Evolutionary conservation across 2,113 vertebrate genomes (phyloP), one percentile per base, ranked within the genome.

Genomic region (Callopanchax toddi): DNA sequence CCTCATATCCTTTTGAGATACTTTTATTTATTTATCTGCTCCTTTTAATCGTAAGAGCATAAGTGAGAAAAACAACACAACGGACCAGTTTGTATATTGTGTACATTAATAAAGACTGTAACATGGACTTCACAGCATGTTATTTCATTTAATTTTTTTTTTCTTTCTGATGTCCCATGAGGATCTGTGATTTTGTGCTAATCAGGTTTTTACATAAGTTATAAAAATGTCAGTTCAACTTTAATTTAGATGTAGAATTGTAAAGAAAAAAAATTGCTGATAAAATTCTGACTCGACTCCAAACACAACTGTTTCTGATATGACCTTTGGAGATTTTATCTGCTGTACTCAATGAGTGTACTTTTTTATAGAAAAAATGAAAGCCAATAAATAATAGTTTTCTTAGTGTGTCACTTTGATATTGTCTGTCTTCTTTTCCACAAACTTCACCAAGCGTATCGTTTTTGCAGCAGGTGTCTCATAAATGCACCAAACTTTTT

Each of bases 301-400:
- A 91, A 89, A 94, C 91, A 89, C 89, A 92, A 88, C 93, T 92
- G 91, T 96, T 96, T 97, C 86, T 91, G 90, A 93, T 77, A 93
- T 91, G 91, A 93, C 87, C 93, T 97, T 96, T 97, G 94, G 90
- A 93, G 91, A 88, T 98, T 99, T 98, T 97, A 98, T 95, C 95
- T 95, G 94, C 94, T 94, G 92, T 96, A 95, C 95, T 98, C 93
- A 94, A 94, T 94, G 92, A 94, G 93, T 98, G 96, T 97, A 96
- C 94, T 92, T 92, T 93, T 97, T 95, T 96, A 71, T 37, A 25
- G 63, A 29, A 34, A 70, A 79, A 50, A 63, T 21, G 83, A 75
- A 85, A 84, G 69, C 52, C 95, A 98, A 97, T 96, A 97, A 99
- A 97, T 92, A 88, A 94, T 95, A 96, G 93, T 97, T 99, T 98